Conservation (phyloP, 2,113 vertebrate species). For the Hippolais icterina region DNA sequence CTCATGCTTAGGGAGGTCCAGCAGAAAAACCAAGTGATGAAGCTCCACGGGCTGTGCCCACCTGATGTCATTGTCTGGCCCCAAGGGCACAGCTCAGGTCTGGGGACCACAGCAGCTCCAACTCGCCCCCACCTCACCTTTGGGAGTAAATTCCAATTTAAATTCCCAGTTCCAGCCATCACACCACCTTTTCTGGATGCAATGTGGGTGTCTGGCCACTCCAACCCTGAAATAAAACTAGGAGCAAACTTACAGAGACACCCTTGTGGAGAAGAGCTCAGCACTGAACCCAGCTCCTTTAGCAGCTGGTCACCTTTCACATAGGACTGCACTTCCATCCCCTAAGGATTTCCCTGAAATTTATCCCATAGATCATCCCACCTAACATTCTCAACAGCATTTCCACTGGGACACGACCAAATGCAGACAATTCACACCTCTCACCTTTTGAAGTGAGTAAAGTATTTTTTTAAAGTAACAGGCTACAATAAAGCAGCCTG, state of each 20-base stretch:
- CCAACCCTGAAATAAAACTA: not conserved
- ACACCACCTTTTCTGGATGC: not conserved
- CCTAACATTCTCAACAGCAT: not conserved
- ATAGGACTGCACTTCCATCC: not conserved
- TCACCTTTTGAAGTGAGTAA: not conserved
- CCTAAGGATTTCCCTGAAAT: not conserved
- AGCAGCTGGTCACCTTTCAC: not conserved
- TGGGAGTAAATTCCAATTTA: not conserved
- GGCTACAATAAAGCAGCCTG: not conserved
- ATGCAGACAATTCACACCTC: not conserved
- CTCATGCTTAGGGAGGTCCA: not conserved
- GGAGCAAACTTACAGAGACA: not conserved
- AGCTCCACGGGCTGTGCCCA: not conserved
- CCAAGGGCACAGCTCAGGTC: not conserved
- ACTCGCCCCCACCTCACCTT: fast-evolving
- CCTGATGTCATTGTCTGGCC: fast-evolving
- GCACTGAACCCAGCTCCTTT: not conserved
- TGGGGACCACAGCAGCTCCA: not conserved
- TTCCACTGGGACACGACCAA: not conserved
- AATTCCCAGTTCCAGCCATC: not conserved
- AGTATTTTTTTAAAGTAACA: not conserved
- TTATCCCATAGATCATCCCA: not conserved
- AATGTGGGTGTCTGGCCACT: not conserved
- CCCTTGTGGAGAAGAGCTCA: not conserved
- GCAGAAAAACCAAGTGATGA: not conserved